phyloP scores from a whole-genome alignment of 1,140 invertebrate genomes.

The Eubasilissa regina region DNA sequence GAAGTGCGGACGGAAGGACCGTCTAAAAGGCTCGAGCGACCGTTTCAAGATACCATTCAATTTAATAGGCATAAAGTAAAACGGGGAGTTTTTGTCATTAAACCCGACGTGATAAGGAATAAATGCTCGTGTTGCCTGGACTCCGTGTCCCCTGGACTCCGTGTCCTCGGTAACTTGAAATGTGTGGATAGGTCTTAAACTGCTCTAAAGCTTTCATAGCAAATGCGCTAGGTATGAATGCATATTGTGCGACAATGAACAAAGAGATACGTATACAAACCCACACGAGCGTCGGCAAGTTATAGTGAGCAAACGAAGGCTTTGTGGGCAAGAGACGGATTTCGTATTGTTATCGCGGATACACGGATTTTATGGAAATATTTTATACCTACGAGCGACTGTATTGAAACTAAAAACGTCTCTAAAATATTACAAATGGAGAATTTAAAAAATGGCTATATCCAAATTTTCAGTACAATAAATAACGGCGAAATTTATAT shows the following conservation, averaged over 20 bases:
- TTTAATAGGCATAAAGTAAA: conserved; percentile 28
- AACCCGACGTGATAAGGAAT: conserved; percentile 5
- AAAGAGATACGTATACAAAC: conserved; percentile 32
- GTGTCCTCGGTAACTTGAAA: not conserved
- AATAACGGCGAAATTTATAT: too few relatives aligned
- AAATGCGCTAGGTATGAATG: conserved; percentile 21
- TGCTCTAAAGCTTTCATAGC: not conserved
- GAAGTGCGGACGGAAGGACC: not conserved
- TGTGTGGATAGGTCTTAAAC: conserved; percentile 12
- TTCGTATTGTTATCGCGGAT: conserved; percentile 41
- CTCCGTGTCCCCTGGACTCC: not conserved
- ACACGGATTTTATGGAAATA: conserved; percentile 27
- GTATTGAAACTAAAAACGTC: not conserved
- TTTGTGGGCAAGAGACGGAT: conserved; percentile 41
- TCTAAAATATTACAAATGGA: not conserved
- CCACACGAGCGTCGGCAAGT: conserved; percentile 32
- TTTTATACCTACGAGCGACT: not conserved
- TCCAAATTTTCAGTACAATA: too few relatives aligned
- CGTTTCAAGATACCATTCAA: conserved; percentile 10
- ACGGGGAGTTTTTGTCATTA: conserved; percentile 15
- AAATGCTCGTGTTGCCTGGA: not conserved
- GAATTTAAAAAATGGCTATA: not conserved
- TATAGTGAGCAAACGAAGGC: conserved; percentile 49
- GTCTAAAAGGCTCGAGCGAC: not conserved
- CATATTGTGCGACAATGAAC: conserved; percentile 43